Conservation (phyloP, 2,888 invertebrate genomes). For the Rhamnusium bicolor region DNA sequence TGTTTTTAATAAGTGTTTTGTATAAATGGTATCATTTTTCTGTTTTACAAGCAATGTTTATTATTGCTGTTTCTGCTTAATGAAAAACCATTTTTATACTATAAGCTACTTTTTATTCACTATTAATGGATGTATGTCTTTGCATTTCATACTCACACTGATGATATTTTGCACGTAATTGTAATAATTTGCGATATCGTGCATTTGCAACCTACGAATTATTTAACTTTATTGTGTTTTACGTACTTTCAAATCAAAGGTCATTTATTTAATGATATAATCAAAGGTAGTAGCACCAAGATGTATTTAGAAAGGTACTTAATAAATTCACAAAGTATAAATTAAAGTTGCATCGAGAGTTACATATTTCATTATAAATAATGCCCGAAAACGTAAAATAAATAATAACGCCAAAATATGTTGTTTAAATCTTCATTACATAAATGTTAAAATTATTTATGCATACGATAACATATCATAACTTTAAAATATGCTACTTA, state of each 20-base stretch:
- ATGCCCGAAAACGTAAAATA: too few relatives aligned
- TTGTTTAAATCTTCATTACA: too few relatives aligned
- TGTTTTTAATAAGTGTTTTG: not conserved
- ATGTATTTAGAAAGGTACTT: too few relatives aligned
- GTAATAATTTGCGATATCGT: not conserved
- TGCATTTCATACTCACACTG: not conserved
- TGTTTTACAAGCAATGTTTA: not conserved
- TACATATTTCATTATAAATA: too few relatives aligned
- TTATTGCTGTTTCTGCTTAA: not conserved
- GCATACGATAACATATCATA: too few relatives aligned
- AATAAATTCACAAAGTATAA: too few relatives aligned
- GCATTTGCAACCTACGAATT: not conserved
- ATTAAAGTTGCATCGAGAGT: too few relatives aligned
- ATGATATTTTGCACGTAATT: not conserved
- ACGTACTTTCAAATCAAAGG: not conserved
- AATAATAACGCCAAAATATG: too few relatives aligned
- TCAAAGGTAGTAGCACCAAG: too few relatives aligned
- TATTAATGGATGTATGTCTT: not conserved
- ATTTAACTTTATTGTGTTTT: not conserved
- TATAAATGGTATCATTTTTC: not conserved
- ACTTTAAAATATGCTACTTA: too few relatives aligned
- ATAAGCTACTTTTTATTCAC: not conserved
- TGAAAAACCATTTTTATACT: not conserved
- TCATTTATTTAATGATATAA: not conserved
- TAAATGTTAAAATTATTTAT: too few relatives aligned